Conservation (phyloP, 2,888 invertebrate genomes). For the Metacarcinus magister region DNA sequence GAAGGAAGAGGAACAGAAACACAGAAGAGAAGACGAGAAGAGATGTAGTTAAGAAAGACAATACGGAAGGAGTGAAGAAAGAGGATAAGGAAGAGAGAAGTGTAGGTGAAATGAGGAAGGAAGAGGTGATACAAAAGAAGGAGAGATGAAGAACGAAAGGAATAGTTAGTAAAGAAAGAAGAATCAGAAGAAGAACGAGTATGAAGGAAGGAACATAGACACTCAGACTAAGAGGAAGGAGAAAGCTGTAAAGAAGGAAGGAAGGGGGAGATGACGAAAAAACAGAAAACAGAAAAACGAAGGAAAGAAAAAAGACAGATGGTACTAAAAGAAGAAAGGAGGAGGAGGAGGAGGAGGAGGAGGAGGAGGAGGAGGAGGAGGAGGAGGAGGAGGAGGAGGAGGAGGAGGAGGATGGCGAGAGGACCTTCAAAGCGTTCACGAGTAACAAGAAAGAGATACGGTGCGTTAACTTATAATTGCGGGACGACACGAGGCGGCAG, state of each 20-base stretch:
- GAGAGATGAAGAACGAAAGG: neutral
- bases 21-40: neutral
- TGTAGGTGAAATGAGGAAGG: neutral
- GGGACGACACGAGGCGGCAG: neutral
- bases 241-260: constrained; percentile 20
- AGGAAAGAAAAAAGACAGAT: neutral
- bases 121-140: neutral
- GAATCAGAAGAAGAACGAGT: neutral
- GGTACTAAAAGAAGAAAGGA: neutral
- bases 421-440: constrained; percentile 5
- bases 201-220: too few species aligned
- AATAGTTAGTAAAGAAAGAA: neutral
- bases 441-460: constrained; percentile 44
- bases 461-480: constrained; percentile 12
- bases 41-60: too few species aligned
- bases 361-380: neutral
- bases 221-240: neutral
- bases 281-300: neutral
- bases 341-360: neutral
- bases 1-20: neutral
- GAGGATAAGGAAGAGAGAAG: neutral
- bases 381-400: neutral
- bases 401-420: constrained; percentile 15
- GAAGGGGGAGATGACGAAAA: neutral
- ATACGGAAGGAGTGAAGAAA: neutral